A percentile compares a stretch with the other conserved stretches of the same genome.
These are phyloP conservation scores for Eueremaeus valkanovi DNA, from an alignment of 2,888 invertebrate genomes.

Conservation along the genomic window DNA sequence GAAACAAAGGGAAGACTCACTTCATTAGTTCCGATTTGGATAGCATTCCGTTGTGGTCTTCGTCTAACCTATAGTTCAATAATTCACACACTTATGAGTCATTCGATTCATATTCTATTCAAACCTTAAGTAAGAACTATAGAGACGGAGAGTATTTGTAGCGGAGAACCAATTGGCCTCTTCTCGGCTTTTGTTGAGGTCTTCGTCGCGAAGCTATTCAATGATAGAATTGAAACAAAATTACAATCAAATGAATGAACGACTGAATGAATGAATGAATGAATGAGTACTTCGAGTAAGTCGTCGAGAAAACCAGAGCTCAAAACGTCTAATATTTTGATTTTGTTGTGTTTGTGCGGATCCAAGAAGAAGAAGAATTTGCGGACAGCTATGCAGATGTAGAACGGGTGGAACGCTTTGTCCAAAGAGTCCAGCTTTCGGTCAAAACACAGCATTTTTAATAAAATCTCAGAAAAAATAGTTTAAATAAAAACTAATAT, in stretches of 20 bases:
- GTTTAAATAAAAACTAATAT: no score
- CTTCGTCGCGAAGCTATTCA: slow-evolving; percentile 70
- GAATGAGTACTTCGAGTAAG: slow-evolving; percentile 66
- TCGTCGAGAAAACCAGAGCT: slow-evolving; percentile 89
- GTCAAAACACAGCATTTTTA: slow-evolving; percentile 5
- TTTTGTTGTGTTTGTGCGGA: slow-evolving; percentile 76
- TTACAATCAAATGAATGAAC: not conserved
- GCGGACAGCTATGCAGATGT: slow-evolving; percentile 89
- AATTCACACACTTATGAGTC: slow-evolving; percentile 58
- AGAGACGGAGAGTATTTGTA: slow-evolving; percentile 79
- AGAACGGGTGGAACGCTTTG: slow-evolving; percentile 90
- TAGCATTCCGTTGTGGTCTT: slow-evolving; percentile 92
- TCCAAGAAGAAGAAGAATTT: slow-evolving; percentile 96
- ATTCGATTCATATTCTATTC: not conserved
- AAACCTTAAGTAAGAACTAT: slow-evolving; percentile 70
- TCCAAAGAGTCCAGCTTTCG: slow-evolving; percentile 71
- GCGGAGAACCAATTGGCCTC: slow-evolving; percentile 90
- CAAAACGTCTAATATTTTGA: slow-evolving; percentile 84
- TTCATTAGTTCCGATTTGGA: slow-evolving; percentile 82
- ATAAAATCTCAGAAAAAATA: not conserved
- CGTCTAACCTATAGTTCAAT: slow-evolving; percentile 62
- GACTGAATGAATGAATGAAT: not conserved
- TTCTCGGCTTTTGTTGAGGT: slow-evolving; percentile 73
- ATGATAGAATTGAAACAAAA: not conserved
- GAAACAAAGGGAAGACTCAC: slow-evolving; percentile 52